Evolutionary conservation across 2,888 invertebrate genomes (phyloP), one percentile per base, ranked within the genome.

Genomic region (Lamellibrachia columna): DNA sequence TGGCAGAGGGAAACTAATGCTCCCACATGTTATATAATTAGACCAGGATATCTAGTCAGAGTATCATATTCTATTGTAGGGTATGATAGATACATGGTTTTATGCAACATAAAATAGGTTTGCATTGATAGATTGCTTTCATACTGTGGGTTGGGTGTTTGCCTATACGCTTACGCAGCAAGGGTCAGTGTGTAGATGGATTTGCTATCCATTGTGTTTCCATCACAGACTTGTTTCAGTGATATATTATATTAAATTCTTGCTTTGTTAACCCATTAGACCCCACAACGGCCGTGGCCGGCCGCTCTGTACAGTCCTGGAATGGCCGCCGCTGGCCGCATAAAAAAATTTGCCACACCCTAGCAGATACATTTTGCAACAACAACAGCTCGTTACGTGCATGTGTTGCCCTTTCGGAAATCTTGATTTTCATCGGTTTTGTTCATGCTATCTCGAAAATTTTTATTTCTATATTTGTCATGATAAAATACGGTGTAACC

Each of bases 171-270:
- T 75, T 75, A 3, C 75, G n/a, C 75, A 75, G 75, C 75, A 75
- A 75, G 75, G 15, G 75, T 75, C 75, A 75, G n/a, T 1, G 75
- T 75, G 15, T 15, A 75, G 75, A n/a, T 22, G 75, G 22, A 75
- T 15, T 75, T 15, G 75, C 75, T 6, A 15, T 58, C 58, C 58
- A 58, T 75, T 75, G 75, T 75, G 15, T 75, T 75, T 75, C 75
- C 75, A 75, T 75, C 75, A 75, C 75, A 75, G 75, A 75, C n/a
- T 75, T 75, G 75, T 75, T 75, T 75, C 75, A 75, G n/a, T 75
- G 22, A 15, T 4, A 75, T 75, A n/a, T 15, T 15, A 75, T 9
- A 55, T 55, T 55, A 2, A 55, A 55, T 55, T 55, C 55, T 55
- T 55, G 55, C 1, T 55, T 55, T 55, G 55, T 55, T 55, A 55